phyloP scores from a whole-genome alignment of 1,140 invertebrate species.

The Macrobrachium nipponense region DNA sequence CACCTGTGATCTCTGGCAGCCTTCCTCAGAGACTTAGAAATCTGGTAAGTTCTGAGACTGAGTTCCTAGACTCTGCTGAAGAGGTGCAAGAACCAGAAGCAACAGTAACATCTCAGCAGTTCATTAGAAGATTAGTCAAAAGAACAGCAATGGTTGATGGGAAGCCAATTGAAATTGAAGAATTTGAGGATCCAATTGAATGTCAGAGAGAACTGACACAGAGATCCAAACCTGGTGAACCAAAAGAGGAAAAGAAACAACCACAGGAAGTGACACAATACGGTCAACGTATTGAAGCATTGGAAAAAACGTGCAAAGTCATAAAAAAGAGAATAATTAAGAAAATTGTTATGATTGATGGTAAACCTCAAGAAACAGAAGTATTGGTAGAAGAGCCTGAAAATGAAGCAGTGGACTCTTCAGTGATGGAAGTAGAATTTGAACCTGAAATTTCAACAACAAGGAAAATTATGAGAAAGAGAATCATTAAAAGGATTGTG shows the following conservation, averaged over 20 bases:
- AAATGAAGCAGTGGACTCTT: background rate
- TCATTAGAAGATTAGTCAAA: conserved; percentile 1
- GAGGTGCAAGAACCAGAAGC: conserved; percentile 3
- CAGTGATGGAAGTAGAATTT: background rate
- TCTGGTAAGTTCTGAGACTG: background rate
- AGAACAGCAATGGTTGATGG: background rate
- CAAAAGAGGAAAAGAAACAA: background rate
- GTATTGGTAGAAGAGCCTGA: conserved; percentile 18
- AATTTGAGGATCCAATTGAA: background rate
- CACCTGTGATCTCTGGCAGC: background rate
- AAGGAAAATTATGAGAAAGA: conserved; percentile 2
- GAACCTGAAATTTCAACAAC: background rate
- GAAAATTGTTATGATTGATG: conserved; percentile 38
- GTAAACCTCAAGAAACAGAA: conserved; percentile 23
- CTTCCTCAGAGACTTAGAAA: background rate
- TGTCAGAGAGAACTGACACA: background rate
- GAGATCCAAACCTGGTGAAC: background rate
- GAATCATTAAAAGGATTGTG: conserved; percentile 38
- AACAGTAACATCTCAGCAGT: background rate
- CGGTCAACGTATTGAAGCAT: conserved; percentile 33
- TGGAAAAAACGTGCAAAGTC: conserved; percentile 25
- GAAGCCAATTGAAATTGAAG: conserved; percentile 10
- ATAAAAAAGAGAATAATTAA: conserved; percentile 25
- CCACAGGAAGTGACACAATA: background rate
- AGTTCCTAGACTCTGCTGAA: conserved; percentile 16